phyloP scores from a whole-genome alignment of 2,113 vertebrate genomes.

The Varanus komodoensis region DNA sequence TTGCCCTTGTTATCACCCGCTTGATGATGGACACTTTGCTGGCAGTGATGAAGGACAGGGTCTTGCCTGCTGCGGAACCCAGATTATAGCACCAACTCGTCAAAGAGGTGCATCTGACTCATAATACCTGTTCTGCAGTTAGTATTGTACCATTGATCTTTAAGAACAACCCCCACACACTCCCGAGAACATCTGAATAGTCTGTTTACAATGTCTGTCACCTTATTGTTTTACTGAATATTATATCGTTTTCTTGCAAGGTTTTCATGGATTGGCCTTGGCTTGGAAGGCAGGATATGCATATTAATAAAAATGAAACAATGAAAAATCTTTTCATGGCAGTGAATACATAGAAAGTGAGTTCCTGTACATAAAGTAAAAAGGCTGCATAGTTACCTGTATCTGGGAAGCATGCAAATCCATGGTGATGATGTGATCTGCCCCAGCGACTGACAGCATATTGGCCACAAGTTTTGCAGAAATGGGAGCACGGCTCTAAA shows the following conservation, averaged over 20 bases:
- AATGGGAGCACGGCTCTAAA: conserved; percentile 93
- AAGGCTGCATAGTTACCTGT: conserved; percentile 79
- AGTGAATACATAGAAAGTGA: background rate
- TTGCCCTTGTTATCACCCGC: background rate
- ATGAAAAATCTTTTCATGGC: background rate
- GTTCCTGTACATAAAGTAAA: background rate
- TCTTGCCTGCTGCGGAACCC: too few species aligned
- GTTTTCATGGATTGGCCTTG: background rate
- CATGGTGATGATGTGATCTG: conserved; percentile 98
- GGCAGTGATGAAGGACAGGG: too few species aligned
- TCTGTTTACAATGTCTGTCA: background rate
- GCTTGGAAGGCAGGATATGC: background rate
- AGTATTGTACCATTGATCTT: background rate
- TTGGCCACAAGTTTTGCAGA: conserved; percentile 97
- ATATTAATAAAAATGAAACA: background rate
- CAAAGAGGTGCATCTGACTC: background rate
- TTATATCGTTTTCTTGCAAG: background rate
- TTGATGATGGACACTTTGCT: background rate
- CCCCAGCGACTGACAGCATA: conserved; percentile 94
- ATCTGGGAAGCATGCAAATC: conserved; percentile 97
- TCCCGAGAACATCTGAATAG: background rate
- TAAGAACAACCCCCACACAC: too few species aligned
- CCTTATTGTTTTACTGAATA: too few species aligned
- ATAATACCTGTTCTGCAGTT: background rate
- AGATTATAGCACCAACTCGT: background rate